A percentile compares a stretch with the other conserved stretches of the same genome.
phyloP scores from a whole-genome alignment of 2,797 vertebrate species.

The Myripristis murdjan region DNA sequence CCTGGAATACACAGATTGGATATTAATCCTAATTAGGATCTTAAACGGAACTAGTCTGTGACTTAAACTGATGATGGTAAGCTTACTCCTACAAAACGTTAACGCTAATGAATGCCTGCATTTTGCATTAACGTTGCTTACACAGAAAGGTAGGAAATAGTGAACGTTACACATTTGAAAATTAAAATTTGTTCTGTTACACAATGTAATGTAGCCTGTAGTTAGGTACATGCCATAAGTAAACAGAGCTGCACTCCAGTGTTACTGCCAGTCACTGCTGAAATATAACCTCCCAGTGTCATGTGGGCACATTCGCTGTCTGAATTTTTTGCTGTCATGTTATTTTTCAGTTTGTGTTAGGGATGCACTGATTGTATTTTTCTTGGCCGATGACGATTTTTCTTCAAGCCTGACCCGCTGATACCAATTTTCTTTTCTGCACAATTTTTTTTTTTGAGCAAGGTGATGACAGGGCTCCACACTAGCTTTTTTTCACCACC shows the following conservation, averaged over 20 bases:
- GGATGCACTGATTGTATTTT: too few species aligned
- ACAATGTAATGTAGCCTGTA: too few species aligned
- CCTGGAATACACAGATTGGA: constrained; percentile 43
- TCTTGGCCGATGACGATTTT: too few species aligned
- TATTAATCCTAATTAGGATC: constrained; percentile 34
- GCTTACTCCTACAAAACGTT: constrained; percentile 11
- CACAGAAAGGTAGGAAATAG: neutral
- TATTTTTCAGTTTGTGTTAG: neutral
- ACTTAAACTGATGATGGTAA: constrained; percentile 77
- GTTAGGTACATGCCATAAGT: constrained; percentile 3
- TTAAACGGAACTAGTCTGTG: constrained; percentile 52
- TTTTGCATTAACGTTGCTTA: neutral
- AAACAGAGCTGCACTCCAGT: neutral
- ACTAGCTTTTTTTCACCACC: too few species aligned
- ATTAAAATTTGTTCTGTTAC: too few species aligned
- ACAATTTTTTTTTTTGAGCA: too few species aligned
- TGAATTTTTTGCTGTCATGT: neutral
- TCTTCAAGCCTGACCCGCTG: too few species aligned
- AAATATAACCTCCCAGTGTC: neutral
- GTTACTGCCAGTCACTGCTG: neutral
- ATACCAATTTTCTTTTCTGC: too few species aligned
- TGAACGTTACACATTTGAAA: too few species aligned
- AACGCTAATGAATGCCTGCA: neutral
- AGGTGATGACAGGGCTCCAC: too few species aligned
- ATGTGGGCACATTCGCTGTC: neutral